Base-by-base conservation (phyloP, 2,797 vertebrate genomes). In the Monodelphis domestica region DNA sequence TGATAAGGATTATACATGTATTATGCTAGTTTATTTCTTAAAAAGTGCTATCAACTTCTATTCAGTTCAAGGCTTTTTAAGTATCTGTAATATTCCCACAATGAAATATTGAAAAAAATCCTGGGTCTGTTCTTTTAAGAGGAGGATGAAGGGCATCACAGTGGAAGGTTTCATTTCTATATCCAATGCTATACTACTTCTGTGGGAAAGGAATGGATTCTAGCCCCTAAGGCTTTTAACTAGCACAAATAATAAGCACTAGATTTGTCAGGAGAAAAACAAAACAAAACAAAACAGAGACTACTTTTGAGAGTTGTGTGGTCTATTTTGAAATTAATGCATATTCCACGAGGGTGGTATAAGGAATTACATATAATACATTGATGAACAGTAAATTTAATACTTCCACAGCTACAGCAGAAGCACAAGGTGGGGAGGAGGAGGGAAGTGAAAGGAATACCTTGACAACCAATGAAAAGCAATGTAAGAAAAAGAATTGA, bases 381-480 rank as follows among this genome's bases (percentile, higher is more conserved):
- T 38, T 45, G 70, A 78, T 78, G 70, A 78, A 24, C 78, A 78
- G 38, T 26, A 78, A 78, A 78, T 78, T 11, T 45, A 78, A 78
- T 45, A 78, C 70, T 78, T 78, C 70, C 70, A 78, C 38, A 45
- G 70, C 21, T 78, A 78, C 9, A 45, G 38, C 17, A 45, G 21
- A 28, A 94, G 53, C 87, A 95, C 45, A 94, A 95, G 88, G 14
- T 59, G 89, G 94, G 93, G 38, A 78, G 70, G 63, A 38, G 4
- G 21, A 45, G 21, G 38, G 17, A 78, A 78, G 21, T 78, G 70
- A 45, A 78, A 78, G 38, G 45, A 45, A 78, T 45, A 38, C 70
- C 38, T 45, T 45, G 70, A 78, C 70, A 78, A 45, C 7, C 70
- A 78, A 70, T 70, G 38, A n/a, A 38, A 45, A 78, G 17, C 70